Evolutionary conservation across 2,113 vertebrate species (phyloP).

Genomic region (Halcyon senegalensis): DNA sequence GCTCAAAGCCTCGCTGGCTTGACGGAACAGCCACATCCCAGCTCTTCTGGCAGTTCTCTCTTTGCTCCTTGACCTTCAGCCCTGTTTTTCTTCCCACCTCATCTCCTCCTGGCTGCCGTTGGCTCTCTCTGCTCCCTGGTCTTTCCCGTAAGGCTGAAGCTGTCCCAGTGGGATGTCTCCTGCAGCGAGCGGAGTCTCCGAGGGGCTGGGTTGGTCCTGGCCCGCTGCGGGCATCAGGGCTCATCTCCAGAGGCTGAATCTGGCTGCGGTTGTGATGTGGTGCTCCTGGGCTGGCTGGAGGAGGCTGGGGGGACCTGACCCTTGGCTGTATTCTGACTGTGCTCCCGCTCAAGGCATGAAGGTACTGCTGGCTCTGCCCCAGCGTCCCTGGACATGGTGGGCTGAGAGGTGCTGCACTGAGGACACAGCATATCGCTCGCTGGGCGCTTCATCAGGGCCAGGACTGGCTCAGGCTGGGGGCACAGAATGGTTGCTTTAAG

Average conservation of each 20-base stretch:
- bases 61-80: neutral
- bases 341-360: neutral
- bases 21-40: accelerated
- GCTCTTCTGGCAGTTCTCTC: neutral
- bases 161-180: accelerated
- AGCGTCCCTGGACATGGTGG: accelerated
- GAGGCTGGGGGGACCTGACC: neutral
- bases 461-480: neutral
- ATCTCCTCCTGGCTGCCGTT: neutral
- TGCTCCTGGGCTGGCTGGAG: neutral
- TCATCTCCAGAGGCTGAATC: neutral
- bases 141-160: neutral
- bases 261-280: neutral
- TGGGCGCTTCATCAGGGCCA: accelerated
- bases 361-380: neutral
- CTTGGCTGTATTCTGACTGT: accelerated
- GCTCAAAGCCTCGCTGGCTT: neutral
- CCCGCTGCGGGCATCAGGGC: accelerated
- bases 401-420: neutral
- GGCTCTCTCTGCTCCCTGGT: neutral
- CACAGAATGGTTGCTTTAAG: neutral
- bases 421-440: neutral
- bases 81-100: neutral
- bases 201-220: neutral
- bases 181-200: neutral